Evolutionary conservation across 2,113 vertebrate genomes (phyloP).

Genomic region (Stigmatopora argus): DNA sequence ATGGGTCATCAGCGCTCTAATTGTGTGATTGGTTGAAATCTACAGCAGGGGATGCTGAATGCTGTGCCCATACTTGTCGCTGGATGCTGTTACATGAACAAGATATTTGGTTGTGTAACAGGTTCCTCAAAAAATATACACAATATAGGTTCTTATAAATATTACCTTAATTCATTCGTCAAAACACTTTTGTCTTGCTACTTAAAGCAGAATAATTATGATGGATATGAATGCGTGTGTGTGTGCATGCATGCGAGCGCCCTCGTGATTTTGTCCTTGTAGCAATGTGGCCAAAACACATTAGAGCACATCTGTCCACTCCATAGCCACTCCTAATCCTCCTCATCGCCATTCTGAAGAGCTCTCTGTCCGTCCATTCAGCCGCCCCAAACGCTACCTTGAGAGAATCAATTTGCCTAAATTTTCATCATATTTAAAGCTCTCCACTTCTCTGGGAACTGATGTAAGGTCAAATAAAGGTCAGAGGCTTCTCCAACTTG

Average conservation of each 20-base stretch:
- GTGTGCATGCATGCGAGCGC: slow-evolving; percentile 3
- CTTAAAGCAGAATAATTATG: slow-evolving; percentile 20
- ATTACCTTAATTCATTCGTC: neutral
- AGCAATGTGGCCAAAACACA: slow-evolving; percentile 61
- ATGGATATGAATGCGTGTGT: slow-evolving; percentile 21
- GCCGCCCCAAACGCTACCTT: slow-evolving; percentile 27
- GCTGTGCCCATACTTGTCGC: slow-evolving; percentile 1
- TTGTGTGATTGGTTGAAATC: slow-evolving; percentile 64
- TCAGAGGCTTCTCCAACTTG: neutral
- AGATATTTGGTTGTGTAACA: neutral
- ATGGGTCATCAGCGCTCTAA: slow-evolving; percentile 66
- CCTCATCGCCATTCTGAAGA: slow-evolving; percentile 52
- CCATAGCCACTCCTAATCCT: slow-evolving; percentile 51
- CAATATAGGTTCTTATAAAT: neutral
- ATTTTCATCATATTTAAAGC: slow-evolving; percentile 22
- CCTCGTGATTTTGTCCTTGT: slow-evolving; percentile 47
- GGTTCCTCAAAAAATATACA: neutral
- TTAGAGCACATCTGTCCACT: slow-evolving; percentile 68
- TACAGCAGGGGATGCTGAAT: slow-evolving; percentile 48
- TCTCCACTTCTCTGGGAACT: neutral
- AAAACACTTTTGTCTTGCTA: neutral
- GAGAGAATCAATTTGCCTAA: slow-evolving; percentile 17
- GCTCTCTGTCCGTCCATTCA: slow-evolving; percentile 30
- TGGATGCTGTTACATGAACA: neutral
- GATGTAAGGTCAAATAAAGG: slow-evolving; percentile 4